phyloP scores from a whole-genome alignment of 2,797 vertebrate species.

The Alfaro cultratus region DNA sequence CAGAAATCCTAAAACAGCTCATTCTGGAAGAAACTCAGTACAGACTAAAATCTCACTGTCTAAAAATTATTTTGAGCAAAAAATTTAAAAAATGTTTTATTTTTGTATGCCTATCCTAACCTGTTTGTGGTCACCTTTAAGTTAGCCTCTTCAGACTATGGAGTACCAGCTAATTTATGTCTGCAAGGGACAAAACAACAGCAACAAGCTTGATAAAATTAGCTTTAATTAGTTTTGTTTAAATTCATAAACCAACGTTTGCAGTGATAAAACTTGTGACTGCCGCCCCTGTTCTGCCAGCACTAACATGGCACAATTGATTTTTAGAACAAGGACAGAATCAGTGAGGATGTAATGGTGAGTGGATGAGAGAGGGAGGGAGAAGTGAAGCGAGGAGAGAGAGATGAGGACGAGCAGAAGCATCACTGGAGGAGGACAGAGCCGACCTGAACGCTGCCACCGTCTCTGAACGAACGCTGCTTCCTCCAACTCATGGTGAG shows the following conservation, averaged over 20 bases:
- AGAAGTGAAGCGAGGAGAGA: constrained; percentile 30
- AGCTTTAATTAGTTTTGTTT: constrained; percentile 33
- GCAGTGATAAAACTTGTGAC: constrained; percentile 37
- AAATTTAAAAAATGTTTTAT: no score
- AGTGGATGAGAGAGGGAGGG: constrained; percentile 40
- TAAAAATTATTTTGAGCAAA: no score
- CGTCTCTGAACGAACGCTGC: constrained; percentile 25
- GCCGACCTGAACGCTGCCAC: constrained; percentile 42
- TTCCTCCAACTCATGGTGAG: constrained; percentile 69
- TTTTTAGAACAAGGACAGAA: constrained; percentile 55
- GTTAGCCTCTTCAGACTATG: neutral
- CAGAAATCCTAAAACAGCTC: no score
- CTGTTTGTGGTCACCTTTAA: neutral
- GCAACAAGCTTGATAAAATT: constrained; percentile 21
- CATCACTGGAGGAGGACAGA: constrained; percentile 42
- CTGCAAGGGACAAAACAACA: constrained; percentile 4
- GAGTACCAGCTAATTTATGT: constrained; percentile 6
- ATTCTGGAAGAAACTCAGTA: no score
- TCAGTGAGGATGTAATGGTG: constrained; percentile 37
- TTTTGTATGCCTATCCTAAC: no score
- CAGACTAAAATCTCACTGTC: no score
- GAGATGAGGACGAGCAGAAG: constrained; percentile 42
- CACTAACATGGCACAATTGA: constrained; percentile 63
- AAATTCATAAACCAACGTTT: constrained; percentile 7
- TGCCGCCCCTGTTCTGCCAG: constrained; percentile 18